A percentile compares a stretch with the other conserved stretches of the same genome.
Evolutionary conservation across 2,113 vertebrate genomes (phyloP).

Genomic region (Chaetodon trifascialis): DNA sequence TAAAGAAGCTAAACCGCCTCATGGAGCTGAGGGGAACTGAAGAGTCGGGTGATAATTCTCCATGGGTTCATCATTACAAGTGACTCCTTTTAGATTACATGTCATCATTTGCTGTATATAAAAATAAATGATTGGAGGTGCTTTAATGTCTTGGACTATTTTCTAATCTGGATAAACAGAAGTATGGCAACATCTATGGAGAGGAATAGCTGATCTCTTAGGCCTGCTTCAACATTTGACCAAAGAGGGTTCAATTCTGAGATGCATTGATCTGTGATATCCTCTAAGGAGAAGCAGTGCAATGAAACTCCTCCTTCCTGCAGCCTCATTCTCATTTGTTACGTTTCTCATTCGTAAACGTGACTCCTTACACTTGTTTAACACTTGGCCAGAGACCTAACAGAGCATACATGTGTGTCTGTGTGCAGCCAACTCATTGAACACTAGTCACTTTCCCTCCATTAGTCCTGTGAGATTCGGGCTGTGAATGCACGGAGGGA

Average conservation of each 20-base stretch:
- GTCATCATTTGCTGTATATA: background rate
- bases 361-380: background rate
- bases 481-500: conserved; percentile 47
- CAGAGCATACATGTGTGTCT: background rate
- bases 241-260: too few species aligned
- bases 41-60: background rate
- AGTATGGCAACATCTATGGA: too few species aligned
- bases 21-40: too few species aligned
- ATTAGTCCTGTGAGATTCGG: conserved; percentile 36
- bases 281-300: background rate
- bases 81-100: too few species aligned
- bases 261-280: background rate
- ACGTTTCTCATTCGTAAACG: background rate
- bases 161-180: too few species aligned
- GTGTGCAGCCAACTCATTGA: background rate
- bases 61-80: too few species aligned
- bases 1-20: too few species aligned
- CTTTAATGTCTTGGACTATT: too few species aligned
- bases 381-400: conserved; percentile 8
- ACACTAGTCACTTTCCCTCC: background rate
- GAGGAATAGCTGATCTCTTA: background rate
- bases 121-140: background rate
- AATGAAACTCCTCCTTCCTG: conserved; percentile 3
- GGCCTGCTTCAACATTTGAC: background rate
- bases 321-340: background rate